Evolutionary conservation across 1,140 invertebrate species (phyloP).

Genomic region (Patella vulgata): DNA sequence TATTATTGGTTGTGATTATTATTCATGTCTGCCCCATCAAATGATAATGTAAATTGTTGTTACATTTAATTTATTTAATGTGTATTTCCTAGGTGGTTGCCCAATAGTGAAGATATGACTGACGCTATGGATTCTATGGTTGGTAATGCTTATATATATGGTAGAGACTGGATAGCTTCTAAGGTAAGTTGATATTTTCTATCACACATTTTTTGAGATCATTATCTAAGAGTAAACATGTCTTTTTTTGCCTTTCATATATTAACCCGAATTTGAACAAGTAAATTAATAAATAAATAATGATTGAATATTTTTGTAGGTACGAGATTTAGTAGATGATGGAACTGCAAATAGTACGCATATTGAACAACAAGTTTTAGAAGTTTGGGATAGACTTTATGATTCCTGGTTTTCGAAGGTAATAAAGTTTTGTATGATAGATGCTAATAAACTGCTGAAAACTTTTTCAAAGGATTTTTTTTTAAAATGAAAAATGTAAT

Average conservation of each 20-base stretch:
- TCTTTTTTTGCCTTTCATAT: not conserved
- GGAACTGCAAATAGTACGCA: constrained; percentile 83
- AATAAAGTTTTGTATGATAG: constrained; percentile 9
- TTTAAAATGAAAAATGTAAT: not conserved
- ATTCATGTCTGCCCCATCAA: too few relatives aligned
- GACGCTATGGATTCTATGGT: constrained; percentile 85
- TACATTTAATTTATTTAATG: too few relatives aligned
- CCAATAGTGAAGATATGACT: constrained; percentile 55
- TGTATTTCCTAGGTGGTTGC: constrained; percentile 51
- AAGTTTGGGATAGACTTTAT: constrained; percentile 87
- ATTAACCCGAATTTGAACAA: not conserved
- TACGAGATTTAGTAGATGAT: constrained; percentile 43
- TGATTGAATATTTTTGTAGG: constrained; percentile 32
- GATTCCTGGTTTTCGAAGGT: constrained; percentile 64
- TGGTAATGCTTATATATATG: constrained; percentile 92
- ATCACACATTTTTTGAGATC: not conserved
- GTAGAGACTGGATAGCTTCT: constrained; percentile 84
- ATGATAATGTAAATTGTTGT: too few relatives aligned
- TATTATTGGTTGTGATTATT: too few relatives aligned
- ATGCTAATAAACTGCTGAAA: not conserved
- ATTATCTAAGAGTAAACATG: not conserved
- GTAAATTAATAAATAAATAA: not conserved
- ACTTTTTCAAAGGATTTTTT: not conserved
- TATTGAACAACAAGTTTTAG: constrained; percentile 89
- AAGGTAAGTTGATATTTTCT: constrained; percentile 71